Conservation (phyloP, 2,797 vertebrate species). For the Falco peregrinus region DNA sequence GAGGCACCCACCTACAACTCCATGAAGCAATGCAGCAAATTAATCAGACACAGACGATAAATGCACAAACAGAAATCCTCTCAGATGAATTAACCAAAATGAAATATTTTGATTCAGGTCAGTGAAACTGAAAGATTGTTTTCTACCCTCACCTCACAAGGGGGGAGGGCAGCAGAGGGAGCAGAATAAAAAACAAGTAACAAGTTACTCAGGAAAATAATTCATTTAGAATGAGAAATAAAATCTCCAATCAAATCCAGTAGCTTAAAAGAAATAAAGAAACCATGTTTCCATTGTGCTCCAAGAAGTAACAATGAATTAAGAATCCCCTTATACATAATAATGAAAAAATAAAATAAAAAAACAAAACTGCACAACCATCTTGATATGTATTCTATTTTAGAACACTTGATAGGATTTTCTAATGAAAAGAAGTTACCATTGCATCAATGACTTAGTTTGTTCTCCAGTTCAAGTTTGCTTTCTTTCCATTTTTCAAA, state of each 20-base stretch:
- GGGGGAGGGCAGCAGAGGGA: background rate
- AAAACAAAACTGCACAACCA: rapidly evolving
- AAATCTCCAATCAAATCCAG: background rate
- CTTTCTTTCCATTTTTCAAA: background rate
- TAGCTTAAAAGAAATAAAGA: background rate
- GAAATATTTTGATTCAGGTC: background rate
- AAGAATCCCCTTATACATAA: background rate
- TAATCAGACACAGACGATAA: background rate
- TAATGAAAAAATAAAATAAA: background rate
- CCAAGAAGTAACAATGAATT: background rate
- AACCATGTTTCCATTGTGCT: background rate
- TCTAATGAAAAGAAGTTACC: background rate
- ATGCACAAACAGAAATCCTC: background rate
- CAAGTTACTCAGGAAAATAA: background rate
- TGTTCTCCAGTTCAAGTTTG: background rate
- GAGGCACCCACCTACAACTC: background rate
- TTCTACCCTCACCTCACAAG: background rate
- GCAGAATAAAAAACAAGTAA: background rate
- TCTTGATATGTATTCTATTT: background rate
- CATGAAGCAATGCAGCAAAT: background rate
- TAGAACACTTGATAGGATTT: background rate
- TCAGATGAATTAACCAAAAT: background rate
- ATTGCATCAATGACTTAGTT: background rate
- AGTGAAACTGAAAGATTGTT: background rate
- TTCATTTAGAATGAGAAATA: background rate